Percentiles rank a stretch among this genome's conserved stretches.
Evolutionary conservation across 2,888 invertebrate species (phyloP).

Genomic region (Pollenia angustigena): DNA sequence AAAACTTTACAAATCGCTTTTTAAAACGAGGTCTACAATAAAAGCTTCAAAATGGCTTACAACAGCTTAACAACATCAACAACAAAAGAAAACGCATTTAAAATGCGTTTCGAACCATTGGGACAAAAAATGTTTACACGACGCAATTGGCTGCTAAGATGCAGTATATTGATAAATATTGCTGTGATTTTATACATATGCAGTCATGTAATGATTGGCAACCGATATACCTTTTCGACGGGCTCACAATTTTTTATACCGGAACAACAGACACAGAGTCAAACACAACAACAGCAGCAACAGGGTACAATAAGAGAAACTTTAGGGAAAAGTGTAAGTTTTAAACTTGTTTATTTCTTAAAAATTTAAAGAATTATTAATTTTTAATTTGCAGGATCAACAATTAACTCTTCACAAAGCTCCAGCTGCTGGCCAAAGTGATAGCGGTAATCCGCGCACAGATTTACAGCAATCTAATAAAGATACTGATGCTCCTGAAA

Average conservation of each 20-base stretch:
- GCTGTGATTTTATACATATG: conserved; percentile 90
- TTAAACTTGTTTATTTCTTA: not conserved
- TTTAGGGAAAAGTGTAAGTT: conserved; percentile 76
- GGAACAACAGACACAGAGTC: conserved; percentile 81
- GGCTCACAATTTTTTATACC: conserved; percentile 81
- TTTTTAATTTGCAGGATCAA: conserved; percentile 74
- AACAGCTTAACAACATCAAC: conserved; percentile 48
- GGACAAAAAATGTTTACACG: conserved; percentile 85
- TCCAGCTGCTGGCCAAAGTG: conserved; percentile 70
- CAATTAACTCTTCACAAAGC: conserved; percentile 76
- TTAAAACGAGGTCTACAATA: not conserved
- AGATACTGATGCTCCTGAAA: conserved; percentile 64
- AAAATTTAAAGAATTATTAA: not conserved
- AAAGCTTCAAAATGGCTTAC: conserved; percentile 75
- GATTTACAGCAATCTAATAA: conserved; percentile 60
- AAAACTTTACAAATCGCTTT: conserved; percentile 4
- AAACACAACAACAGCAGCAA: conserved; percentile 72
- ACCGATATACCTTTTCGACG: conserved; percentile 82
- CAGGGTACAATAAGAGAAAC: conserved; percentile 74
- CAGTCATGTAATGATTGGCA: conserved; percentile 86
- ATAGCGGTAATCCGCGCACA: conserved; percentile 65
- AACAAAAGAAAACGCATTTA: conserved; percentile 65
- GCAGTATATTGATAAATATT: conserved; percentile 90
- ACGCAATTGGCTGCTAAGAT: conserved; percentile 89
- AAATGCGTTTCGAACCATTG: conserved; percentile 81